Conservation (phyloP, 2,888 invertebrate genomes). For the Drosophila differens region DNA sequence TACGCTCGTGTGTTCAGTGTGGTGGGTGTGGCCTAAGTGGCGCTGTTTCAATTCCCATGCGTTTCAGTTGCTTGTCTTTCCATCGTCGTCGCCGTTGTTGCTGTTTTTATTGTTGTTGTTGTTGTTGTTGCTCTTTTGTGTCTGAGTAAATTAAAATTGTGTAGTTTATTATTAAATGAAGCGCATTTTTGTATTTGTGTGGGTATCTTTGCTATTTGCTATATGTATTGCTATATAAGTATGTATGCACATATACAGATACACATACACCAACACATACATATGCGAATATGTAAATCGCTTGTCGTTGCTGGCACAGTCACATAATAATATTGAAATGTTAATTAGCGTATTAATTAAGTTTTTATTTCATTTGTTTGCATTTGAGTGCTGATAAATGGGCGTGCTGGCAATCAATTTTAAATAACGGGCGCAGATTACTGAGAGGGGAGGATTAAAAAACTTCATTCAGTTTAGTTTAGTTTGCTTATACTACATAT, state of each 20-base stretch:
- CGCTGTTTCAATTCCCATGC: slow-evolving; percentile 44
- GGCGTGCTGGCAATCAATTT: slow-evolving; percentile 31
- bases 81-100: slow-evolving; percentile 6
- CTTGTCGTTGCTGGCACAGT: slow-evolving; percentile 43
- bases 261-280: slow-evolving; percentile 4
- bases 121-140: slow-evolving; percentile 41
- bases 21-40: slow-evolving; percentile 56
- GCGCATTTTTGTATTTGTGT: slow-evolving; percentile 78
- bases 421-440: neutral
- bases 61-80: slow-evolving; percentile 43
- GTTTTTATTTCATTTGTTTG: slow-evolving; percentile 57
- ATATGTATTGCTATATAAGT: slow-evolving; percentile 14
- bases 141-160: slow-evolving; percentile 84
- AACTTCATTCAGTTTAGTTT: neutral
- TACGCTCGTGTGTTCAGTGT: slow-evolving; percentile 5
- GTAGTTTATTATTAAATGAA: slow-evolving; percentile 84
- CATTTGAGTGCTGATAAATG: slow-evolving; percentile 36
- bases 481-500: neutral
- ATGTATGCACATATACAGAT: slow-evolving; percentile 14
- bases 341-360: slow-evolving; percentile 78
- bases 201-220: slow-evolving; percentile 37
- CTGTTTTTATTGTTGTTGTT: slow-evolving; percentile 11
- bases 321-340: slow-evolving; percentile 79
- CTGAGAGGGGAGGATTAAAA: neutral
- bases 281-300: slow-evolving; percentile 58